These are phyloP conservation scores for Icerya purchasi DNA, from an alignment of 2,888 invertebrate genomes.

Conservation along the genomic window DNA sequence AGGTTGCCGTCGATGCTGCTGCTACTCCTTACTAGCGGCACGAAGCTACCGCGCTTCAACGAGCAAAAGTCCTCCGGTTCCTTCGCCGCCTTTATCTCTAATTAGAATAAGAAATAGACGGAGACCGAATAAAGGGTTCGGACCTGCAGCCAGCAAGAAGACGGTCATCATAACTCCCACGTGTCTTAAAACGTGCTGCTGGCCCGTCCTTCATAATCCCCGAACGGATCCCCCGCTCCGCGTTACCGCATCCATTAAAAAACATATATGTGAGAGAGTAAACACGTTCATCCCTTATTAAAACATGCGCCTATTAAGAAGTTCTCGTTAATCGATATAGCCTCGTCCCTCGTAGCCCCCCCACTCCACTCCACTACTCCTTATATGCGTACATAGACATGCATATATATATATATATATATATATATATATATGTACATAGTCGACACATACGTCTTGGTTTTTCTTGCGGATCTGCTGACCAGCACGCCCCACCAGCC, in stretches of 20 bases:
- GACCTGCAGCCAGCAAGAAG: slow-evolving; percentile 10
- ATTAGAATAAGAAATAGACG: slow-evolving; percentile 12
- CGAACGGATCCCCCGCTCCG: slow-evolving; percentile 4
- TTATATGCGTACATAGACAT: not conserved
- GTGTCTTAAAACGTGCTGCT: slow-evolving; percentile 14
- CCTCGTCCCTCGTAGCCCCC: not conserved
- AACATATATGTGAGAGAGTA: not conserved
- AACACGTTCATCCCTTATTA: slow-evolving; percentile 2
- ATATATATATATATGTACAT: too few relatives aligned
- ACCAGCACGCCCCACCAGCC: not conserved
- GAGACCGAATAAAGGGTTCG: slow-evolving; percentile 9
- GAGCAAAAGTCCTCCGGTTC: slow-evolving; percentile 8
- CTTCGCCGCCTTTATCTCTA: slow-evolving; percentile 10
- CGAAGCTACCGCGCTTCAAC: too few relatives aligned
- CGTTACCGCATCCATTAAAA: too few relatives aligned
- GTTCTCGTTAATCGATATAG: slow-evolving; percentile 12
- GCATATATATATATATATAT: not conserved
- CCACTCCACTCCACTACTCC: not conserved
- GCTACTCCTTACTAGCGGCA: too few relatives aligned
- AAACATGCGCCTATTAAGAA: slow-evolving; percentile 13
- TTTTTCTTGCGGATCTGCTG: not conserved
- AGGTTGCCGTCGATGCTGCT: too few relatives aligned
- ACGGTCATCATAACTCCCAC: slow-evolving; percentile 9
- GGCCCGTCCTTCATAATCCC: slow-evolving; percentile 10
- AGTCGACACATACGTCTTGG: not conserved